These are phyloP conservation scores for Cremastinae sp. DNA, from an alignment of 2,888 invertebrate species.

Conservation along the genomic window DNA sequence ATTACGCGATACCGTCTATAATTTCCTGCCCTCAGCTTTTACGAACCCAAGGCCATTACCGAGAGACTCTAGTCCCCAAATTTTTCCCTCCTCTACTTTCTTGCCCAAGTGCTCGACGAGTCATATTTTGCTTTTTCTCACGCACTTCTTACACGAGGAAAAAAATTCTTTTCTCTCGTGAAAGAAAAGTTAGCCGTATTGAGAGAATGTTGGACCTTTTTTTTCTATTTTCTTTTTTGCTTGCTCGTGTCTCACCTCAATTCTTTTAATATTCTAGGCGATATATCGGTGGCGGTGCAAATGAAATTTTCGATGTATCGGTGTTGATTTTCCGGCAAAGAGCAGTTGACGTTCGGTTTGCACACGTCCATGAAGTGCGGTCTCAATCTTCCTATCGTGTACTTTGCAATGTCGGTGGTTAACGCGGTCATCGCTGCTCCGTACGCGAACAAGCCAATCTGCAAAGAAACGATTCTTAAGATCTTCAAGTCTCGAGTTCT, in stretches of 20 bases:
- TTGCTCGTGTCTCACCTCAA: conserved; percentile 81
- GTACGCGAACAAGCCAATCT: conserved; percentile 92
- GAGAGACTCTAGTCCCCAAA: neutral
- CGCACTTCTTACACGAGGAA: neutral
- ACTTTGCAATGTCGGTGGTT: conserved; percentile 96
- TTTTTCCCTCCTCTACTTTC: neutral
- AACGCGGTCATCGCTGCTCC: conserved; percentile 92
- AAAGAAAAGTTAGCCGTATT: too few relatives aligned
- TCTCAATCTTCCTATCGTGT: conserved; percentile 93
- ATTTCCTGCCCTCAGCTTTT: conserved; percentile 56
- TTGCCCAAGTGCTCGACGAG: too few relatives aligned
- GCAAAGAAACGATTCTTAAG: conserved; percentile 68
- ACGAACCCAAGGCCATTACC: conserved; percentile 35
- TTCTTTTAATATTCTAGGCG: conserved; percentile 84
- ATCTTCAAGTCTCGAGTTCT: neutral
- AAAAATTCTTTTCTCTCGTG: too few relatives aligned
- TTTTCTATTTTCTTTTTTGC: neutral
- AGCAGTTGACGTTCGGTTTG: conserved; percentile 87
- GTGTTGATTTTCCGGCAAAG: conserved; percentile 82
- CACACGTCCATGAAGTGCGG: conserved; percentile 97
- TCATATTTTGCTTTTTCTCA: too few relatives aligned
- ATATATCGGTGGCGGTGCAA: conserved; percentile 82
- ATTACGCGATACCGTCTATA: conserved; percentile 49
- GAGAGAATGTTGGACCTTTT: too few relatives aligned
- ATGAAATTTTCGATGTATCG: conserved; percentile 88